These are phyloP conservation scores for Lycocorax pyrrhopterus DNA, from an alignment of 2,113 vertebrate species.

Conservation along the genomic window DNA sequence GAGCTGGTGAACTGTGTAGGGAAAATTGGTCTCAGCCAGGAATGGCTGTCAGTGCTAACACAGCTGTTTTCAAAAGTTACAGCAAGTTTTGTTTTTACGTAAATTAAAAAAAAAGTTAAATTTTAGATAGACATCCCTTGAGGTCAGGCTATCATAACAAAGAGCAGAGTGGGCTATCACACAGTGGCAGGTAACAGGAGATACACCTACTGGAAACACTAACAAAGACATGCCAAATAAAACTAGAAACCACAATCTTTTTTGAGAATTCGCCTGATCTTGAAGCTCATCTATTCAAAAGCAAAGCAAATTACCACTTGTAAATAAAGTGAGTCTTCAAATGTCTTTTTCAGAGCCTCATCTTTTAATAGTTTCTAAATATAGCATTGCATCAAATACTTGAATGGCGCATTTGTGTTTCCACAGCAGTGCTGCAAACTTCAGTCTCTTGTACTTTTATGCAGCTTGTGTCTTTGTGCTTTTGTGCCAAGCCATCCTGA, in stretches of 20 bases:
- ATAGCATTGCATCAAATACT: neutral
- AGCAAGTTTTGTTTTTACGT: neutral
- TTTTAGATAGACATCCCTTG: neutral
- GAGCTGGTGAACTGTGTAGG: neutral
- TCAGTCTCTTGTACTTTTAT: neutral
- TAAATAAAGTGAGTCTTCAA: neutral
- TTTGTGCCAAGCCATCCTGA: neutral
- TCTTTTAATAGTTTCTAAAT: neutral
- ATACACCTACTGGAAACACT: neutral
- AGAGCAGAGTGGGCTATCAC: neutral
- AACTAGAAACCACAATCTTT: neutral
- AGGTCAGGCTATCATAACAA: neutral
- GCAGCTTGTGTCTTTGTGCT: neutral
- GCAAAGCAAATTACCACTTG: neutral
- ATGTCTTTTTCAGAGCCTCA: neutral
- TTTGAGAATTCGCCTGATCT: neutral
- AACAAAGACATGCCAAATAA: neutral
- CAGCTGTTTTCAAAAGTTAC: neutral
- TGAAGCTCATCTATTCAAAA: neutral
- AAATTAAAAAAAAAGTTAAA: neutral
- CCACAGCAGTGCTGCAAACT: neutral
- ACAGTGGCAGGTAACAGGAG: neutral
- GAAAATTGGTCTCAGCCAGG: neutral
- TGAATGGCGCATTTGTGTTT: neutral
- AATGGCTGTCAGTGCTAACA: neutral